A percentile compares a stretch with the other conserved stretches of the same genome.
phyloP scores from a whole-genome alignment of 2,888 invertebrate genomes.

The Petrolisthes manimaculis region DNA sequence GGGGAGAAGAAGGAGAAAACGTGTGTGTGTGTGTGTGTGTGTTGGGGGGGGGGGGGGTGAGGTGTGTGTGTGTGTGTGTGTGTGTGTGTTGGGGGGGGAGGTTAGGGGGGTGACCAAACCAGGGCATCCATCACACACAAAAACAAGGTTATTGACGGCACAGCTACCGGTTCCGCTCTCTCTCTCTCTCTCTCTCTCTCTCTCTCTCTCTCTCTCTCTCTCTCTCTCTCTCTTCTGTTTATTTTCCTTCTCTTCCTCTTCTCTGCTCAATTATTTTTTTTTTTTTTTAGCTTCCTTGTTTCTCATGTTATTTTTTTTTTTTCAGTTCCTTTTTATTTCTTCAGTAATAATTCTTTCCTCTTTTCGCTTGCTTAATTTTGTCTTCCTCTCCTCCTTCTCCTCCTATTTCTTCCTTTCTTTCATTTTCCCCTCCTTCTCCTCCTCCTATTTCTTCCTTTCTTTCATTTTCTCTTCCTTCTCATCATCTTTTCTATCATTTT shows the following conservation, averaged over 20 bases:
- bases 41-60: no score
- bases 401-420: neutral
- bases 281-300: neutral
- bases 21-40: neutral
- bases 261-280: neutral
- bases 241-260: neutral
- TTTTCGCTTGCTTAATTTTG: neutral
- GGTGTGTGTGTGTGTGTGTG: neutral
- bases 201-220: neutral
- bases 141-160: slow-evolving; percentile 45
- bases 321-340: neutral
- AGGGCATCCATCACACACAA: slow-evolving; percentile 36
- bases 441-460: neutral
- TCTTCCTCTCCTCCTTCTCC: neutral
- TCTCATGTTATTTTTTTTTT: neutral
- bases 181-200: neutral
- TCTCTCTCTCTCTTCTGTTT: neutral
- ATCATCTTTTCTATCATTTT: neutral
- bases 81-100: neutral
- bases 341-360: neutral
- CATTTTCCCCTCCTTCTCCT: neutral
- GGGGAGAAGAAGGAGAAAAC: neutral
- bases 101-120: slow-evolving; percentile 12
- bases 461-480: neutral
- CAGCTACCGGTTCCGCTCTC: neutral